Conservation (phyloP, 2,113 vertebrate genomes). For the Mesoclemmys tuberculata region DNA sequence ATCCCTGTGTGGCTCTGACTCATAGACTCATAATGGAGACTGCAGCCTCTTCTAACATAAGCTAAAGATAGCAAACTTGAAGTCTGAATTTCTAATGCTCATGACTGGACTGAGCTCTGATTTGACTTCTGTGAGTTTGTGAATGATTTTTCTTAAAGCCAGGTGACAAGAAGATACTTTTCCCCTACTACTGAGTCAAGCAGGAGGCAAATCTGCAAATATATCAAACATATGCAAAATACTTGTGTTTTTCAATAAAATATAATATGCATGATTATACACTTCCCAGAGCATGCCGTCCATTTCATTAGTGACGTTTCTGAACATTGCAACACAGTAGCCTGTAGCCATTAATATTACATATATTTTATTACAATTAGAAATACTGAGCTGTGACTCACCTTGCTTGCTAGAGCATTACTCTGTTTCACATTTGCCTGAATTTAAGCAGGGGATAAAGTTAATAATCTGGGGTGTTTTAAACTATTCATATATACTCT, state of each 20-base stretch:
- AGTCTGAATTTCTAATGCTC: background rate
- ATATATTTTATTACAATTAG: background rate
- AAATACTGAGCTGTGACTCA: background rate
- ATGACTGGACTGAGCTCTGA: background rate
- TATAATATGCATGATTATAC: background rate
- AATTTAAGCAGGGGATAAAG: background rate
- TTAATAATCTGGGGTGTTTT: conserved; percentile 20
- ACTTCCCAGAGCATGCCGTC: background rate
- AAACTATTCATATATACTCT: conserved; percentile 20
- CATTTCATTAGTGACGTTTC: background rate
- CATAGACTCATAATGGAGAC: background rate
- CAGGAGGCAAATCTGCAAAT: background rate
- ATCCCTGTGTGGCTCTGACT: background rate
- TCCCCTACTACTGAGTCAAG: background rate
- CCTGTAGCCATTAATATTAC: background rate
- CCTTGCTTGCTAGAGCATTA: conserved; percentile 23
- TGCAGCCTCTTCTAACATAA: background rate
- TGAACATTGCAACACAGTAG: background rate
- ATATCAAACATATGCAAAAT: background rate
- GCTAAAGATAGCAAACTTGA: background rate
- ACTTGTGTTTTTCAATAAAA: background rate
- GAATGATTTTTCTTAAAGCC: background rate
- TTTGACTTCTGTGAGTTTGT: background rate
- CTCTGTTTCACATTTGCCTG: conserved; percentile 21
- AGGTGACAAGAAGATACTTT: background rate